A percentile compares a stretch with the other conserved stretches of the same genome.
phyloP scores from a whole-genome alignment of 2,797 vertebrate species.

The Liasis olivaceus region DNA sequence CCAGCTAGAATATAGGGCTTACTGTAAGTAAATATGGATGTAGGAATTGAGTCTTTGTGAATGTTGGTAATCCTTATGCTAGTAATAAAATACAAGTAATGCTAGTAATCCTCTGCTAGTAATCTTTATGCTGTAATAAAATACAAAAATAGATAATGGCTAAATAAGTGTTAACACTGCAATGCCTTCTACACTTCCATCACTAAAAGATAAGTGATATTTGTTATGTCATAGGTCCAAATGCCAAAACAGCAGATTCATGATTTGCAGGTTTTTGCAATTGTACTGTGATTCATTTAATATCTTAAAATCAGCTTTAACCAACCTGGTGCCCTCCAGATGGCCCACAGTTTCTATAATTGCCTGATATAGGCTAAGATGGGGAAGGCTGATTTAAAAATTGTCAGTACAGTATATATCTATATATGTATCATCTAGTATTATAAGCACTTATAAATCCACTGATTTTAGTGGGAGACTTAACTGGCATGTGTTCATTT shows the following conservation, averaged over 20 bases:
- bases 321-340: neutral
- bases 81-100: neutral
- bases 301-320: neutral
- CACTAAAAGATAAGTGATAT: neutral
- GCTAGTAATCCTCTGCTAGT: neutral
- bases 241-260: neutral
- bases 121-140: neutral
- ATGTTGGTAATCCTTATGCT: neutral
- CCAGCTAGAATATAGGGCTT: neutral
- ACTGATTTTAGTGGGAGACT: neutral
- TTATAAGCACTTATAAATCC: neutral
- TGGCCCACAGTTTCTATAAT: neutral
- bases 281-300: neutral
- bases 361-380: neutral
- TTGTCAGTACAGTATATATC: neutral
- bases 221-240: neutral
- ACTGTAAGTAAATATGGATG: neutral
- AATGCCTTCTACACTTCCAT: neutral
- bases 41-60: neutral
- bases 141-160: neutral
- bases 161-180: neutral
- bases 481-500: neutral
- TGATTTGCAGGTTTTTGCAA: neutral
- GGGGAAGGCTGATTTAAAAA: neutral
- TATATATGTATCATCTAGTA: neutral